Percentiles rank a stretch among this genome's conserved stretches.
Conservation (phyloP, 2,888 invertebrate species). For the Scaptomyza cyrtandrae region DNA sequence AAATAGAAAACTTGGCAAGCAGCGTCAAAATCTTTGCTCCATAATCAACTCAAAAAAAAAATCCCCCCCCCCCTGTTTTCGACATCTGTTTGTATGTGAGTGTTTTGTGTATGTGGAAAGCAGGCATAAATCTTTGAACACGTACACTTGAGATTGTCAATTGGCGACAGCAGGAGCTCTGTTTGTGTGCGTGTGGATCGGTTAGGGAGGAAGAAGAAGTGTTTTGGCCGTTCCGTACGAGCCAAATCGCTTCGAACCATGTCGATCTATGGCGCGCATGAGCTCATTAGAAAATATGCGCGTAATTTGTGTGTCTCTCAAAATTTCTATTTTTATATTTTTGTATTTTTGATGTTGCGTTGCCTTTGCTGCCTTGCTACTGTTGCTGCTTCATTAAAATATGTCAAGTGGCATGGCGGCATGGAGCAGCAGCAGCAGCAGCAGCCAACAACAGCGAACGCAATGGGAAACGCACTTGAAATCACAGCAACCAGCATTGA, state of each 20-base stretch:
- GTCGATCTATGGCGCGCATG: constrained; percentile 68
- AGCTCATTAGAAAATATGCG: constrained; percentile 80
- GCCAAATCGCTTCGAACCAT: constrained; percentile 65
- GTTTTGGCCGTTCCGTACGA: constrained; percentile 40
- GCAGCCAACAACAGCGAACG: constrained; percentile 22
- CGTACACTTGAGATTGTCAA: constrained; percentile 47
- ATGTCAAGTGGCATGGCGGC: constrained; percentile 70
- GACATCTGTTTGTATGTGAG: not conserved
- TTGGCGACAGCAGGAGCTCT: constrained; percentile 21
- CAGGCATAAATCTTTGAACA: constrained; percentile 70
- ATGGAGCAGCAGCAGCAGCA: constrained; percentile 20
- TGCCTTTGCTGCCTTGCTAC: constrained; percentile 6
- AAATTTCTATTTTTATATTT: constrained; percentile 65
- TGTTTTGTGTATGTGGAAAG: constrained; percentile 11
- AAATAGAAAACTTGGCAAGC: constrained; percentile 51
- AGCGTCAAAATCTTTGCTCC: constrained; percentile 31
- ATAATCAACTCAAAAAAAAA: constrained; percentile 25
- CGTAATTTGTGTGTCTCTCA: constrained; percentile 72
- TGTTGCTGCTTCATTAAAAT: constrained; percentile 59
- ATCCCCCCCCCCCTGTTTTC: not conserved
- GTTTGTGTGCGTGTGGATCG: not conserved
- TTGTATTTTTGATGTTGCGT: constrained; percentile 53
- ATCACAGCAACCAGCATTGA: constrained; percentile 57
- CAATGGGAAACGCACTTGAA: constrained; percentile 67
- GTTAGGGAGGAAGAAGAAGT: constrained; percentile 1